A percentile compares a stretch with the other conserved stretches of the same genome.
phyloP scores from a whole-genome alignment of 2,888 invertebrate genomes.

The Oligia fasciuncula region DNA sequence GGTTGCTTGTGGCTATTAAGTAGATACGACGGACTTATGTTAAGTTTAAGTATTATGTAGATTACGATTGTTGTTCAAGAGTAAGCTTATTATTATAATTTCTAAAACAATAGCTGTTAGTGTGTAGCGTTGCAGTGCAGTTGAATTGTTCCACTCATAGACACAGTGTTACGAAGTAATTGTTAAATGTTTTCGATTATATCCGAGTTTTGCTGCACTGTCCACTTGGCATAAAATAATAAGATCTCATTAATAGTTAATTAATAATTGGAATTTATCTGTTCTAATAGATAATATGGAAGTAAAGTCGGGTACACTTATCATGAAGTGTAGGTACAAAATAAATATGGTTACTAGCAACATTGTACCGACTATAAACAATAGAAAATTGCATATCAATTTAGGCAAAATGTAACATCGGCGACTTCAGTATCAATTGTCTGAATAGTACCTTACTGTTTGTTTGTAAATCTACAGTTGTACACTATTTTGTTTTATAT shows the following conservation, averaged over 20 bases:
- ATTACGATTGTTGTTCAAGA: constrained; percentile 61
- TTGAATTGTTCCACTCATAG: constrained; percentile 36
- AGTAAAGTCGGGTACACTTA: constrained; percentile 50
- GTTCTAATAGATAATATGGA: constrained; percentile 57
- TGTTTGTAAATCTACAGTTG: constrained; percentile 39
- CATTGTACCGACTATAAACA: constrained; percentile 58
- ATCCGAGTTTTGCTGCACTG: constrained; percentile 62
- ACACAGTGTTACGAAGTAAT: constrained; percentile 41
- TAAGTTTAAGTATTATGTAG: constrained; percentile 67
- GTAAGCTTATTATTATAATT: constrained; percentile 55
- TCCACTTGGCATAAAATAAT: constrained; percentile 70
- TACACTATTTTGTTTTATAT: constrained; percentile 48
- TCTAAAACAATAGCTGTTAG: constrained; percentile 49
- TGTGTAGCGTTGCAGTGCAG: constrained; percentile 63
- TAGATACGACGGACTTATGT: constrained; percentile 55
- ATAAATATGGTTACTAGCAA: constrained; percentile 34
- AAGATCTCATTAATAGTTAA: constrained; percentile 80
- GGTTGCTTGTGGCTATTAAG: constrained; percentile 61
- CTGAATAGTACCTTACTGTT: constrained; percentile 39
- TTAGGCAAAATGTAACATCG: constrained; percentile 51
- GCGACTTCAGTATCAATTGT: constrained; percentile 36
- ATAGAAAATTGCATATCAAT: constrained; percentile 65
- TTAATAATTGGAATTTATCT: constrained; percentile 63
- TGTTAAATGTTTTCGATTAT: constrained; percentile 47
- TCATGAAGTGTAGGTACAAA: constrained; percentile 48